Evolutionary conservation across 2,113 vertebrate species (phyloP).

Genomic region (Labeo catla): DNA sequence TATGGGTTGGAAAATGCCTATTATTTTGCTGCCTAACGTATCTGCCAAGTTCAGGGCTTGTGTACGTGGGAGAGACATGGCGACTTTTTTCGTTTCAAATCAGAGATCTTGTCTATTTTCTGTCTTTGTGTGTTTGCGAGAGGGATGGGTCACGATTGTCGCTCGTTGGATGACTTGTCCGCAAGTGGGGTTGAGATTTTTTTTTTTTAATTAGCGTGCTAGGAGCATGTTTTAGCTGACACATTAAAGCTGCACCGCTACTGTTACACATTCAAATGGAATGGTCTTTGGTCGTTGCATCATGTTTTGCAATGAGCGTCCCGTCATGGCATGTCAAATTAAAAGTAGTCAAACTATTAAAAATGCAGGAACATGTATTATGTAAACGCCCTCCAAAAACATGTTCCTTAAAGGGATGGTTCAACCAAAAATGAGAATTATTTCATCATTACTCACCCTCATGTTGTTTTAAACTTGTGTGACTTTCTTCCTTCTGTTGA

Average conservation of each 20-base stretch:
- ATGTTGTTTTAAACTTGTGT: neutral
- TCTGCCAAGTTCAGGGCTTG: constrained; percentile 77
- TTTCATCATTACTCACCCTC: neutral
- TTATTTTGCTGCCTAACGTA: constrained; percentile 88
- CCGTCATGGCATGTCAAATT: neutral
- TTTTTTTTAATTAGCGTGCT: neutral
- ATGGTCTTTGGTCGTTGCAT: neutral
- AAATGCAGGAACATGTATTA: neutral
- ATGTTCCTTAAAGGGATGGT: constrained; percentile 1
- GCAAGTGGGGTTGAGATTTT: neutral
- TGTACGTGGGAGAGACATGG: constrained; percentile 61
- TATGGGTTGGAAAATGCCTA: constrained; percentile 92
- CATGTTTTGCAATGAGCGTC: neutral
- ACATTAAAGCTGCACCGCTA: neutral
- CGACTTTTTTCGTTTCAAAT: constrained; percentile 76
- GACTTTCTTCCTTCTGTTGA: neutral
- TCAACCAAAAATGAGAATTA: neutral
- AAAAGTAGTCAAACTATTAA: constrained; percentile 6
- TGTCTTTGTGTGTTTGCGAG: constrained; percentile 33
- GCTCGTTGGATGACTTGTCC: neutral
- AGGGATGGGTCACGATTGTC: neutral
- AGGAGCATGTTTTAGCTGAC: neutral
- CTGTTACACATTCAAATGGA: neutral
- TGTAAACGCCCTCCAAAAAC: neutral
- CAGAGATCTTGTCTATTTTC: constrained; percentile 58